Evolutionary conservation across 1,140 invertebrate species (phyloP).

Genomic region (Aphaenogaster ashmeadi): DNA sequence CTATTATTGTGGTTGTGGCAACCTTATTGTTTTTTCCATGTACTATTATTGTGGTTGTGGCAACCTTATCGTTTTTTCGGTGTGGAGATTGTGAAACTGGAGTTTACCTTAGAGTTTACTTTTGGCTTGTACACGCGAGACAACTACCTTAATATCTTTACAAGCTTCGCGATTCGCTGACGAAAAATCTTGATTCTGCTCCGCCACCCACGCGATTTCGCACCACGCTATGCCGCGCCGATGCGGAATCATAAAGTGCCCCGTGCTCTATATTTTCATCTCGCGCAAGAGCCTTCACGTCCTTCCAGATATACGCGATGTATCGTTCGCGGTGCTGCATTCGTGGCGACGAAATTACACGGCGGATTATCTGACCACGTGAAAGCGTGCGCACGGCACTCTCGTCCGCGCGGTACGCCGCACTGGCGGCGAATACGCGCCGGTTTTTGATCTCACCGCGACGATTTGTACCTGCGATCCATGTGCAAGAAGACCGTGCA

Average conservation of each 20-base stretch:
- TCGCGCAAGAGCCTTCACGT: background rate
- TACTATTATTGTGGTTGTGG: no score
- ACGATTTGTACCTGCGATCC: constrained; percentile 76
- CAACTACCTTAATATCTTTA: constrained; percentile 8
- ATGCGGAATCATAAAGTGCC: background rate
- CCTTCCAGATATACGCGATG: background rate
- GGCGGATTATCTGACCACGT: constrained; percentile 68
- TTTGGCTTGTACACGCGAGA: no score
- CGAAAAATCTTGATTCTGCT: constrained; percentile 26
- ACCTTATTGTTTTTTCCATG: no score
- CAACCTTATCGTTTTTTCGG: no score
- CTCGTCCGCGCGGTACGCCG: constrained; percentile 29
- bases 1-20: no score
- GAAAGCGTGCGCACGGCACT: background rate
- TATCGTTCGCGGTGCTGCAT: background rate
- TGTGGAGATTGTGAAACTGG: no score
- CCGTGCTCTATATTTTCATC: constrained; percentile 37
- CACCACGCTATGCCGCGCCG: background rate
- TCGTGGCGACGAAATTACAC: constrained; percentile 63
- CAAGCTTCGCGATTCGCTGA: background rate
- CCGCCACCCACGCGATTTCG: background rate
- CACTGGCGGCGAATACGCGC: constrained; percentile 60
- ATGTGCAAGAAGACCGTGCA: constrained; percentile 67
- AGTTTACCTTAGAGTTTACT: no score
- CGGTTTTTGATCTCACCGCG: constrained; percentile 77